phyloP scores from a whole-genome alignment of 2,888 invertebrate genomes.

The Apoderus coryli region DNA sequence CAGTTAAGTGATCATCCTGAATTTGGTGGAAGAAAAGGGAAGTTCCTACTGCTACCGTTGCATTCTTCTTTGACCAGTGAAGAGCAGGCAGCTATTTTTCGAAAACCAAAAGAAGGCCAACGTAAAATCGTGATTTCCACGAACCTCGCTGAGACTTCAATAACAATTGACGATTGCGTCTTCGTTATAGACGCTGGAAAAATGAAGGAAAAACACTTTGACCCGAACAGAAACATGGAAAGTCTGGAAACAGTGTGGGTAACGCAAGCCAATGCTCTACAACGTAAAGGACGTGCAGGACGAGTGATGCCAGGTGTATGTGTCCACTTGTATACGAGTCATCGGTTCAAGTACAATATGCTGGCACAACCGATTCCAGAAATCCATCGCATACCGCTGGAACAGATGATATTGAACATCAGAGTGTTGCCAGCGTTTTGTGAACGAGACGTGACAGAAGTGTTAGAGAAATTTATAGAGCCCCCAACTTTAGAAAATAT shows the following conservation, averaged over 20 bases:
- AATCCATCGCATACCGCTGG: slow-evolving; percentile 77
- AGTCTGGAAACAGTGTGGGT: slow-evolving; percentile 81
- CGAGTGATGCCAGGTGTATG: slow-evolving; percentile 80
- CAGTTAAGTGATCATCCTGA: slow-evolving; percentile 47
- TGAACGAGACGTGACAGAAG: slow-evolving; percentile 23
- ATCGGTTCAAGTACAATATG: slow-evolving; percentile 50
- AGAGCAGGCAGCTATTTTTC: slow-evolving; percentile 65
- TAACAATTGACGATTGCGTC: slow-evolving; percentile 92
- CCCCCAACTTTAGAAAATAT: slow-evolving; percentile 56
- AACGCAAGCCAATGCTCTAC: slow-evolving; percentile 77
- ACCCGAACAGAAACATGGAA: slow-evolving; percentile 75
- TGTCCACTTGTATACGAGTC: slow-evolving; percentile 71
- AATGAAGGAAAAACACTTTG: slow-evolving; percentile 80
- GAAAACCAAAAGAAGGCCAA: slow-evolving; percentile 50
- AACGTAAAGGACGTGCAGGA: slow-evolving; percentile 82
- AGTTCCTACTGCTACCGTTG: slow-evolving; percentile 62
- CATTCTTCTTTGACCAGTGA: slow-evolving; percentile 76
- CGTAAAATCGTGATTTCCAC: slow-evolving; percentile 83
- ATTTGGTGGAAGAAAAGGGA: slow-evolving; percentile 47
- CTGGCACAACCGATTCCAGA: slow-evolving; percentile 71
- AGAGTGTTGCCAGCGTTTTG: slow-evolving; percentile 46
- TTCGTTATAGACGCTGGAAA: slow-evolving; percentile 86
- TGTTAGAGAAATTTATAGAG: slow-evolving; percentile 49
- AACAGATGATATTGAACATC: slow-evolving; percentile 62
- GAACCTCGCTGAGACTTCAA: slow-evolving; percentile 90